phyloP scores from a whole-genome alignment of 2,888 invertebrate species.

The Ennomos fuscantarius region DNA sequence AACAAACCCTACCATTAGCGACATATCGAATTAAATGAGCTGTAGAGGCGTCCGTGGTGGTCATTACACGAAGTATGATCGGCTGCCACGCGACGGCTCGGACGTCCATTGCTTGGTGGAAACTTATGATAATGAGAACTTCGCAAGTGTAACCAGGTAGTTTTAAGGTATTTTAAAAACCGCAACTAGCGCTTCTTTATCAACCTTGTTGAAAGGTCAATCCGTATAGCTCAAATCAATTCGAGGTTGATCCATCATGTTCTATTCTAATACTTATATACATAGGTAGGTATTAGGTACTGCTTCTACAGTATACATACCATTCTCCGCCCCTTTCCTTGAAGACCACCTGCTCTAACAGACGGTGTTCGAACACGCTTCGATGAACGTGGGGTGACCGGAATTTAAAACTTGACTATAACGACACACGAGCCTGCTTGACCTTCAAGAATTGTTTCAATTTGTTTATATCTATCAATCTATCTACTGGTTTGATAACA shows the following conservation, averaged over 20 bases:
- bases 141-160: too few species aligned
- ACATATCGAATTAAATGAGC: constrained; percentile 50
- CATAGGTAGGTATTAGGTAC: constrained; percentile 5
- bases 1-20: constrained; percentile 36
- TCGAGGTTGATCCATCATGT: too few species aligned
- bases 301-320: constrained; percentile 3
- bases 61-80: constrained; percentile 47
- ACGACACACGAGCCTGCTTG: constrained; percentile 37
- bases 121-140: too few species aligned
- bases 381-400: constrained; percentile 48
- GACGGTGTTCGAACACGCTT: constrained; percentile 53
- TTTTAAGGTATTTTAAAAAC: too few species aligned
- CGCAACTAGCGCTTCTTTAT: too few species aligned
- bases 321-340: constrained; percentile 37
- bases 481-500: constrained; percentile 3
- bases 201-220: too few species aligned
- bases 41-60: constrained; percentile 49
- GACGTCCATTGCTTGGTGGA: constrained; percentile 16
- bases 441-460: constrained; percentile 47
- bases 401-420: constrained; percentile 43
- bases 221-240: too few species aligned
- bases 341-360: constrained; percentile 60
- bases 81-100: constrained; percentile 58
- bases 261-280: too few species aligned
- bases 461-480: constrained; percentile 6